Percentiles rank a stretch among this genome's conserved stretches.
phyloP scores from a whole-genome alignment of 1,140 invertebrate genomes.

The Trachelipus rathkii region DNA sequence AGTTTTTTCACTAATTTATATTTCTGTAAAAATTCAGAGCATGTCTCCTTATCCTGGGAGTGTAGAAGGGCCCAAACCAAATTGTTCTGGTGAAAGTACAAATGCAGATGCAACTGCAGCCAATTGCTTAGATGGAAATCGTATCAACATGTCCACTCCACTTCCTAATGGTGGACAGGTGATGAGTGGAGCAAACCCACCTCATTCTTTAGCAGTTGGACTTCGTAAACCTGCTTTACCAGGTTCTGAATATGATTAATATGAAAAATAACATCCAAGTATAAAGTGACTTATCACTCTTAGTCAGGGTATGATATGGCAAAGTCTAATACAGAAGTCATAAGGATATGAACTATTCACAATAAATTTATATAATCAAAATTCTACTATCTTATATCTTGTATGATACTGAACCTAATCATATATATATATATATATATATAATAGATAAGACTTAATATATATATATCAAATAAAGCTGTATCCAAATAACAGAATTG shows the following conservation, averaged over 20 bases:
- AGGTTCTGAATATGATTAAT: slow-evolving; percentile 69
- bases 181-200: neutral
- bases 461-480: no score
- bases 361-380: no score
- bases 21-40: neutral
- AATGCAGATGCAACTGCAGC: neutral
- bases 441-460: no score
- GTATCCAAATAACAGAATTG: no score
- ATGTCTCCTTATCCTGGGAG: neutral
- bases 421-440: no score
- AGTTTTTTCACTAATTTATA: no score
- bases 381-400: no score
- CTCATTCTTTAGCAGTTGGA: neutral
- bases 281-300: slow-evolving; percentile 74
- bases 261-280: slow-evolving; percentile 63
- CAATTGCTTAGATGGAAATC: neutral
- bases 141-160: neutral
- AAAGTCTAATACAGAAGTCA: slow-evolving; percentile 62
- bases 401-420: no score
- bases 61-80: neutral
- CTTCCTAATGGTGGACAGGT: neutral
- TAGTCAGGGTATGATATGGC: slow-evolving; percentile 80
- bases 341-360: no score
- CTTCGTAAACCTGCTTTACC: slow-evolving; percentile 61
- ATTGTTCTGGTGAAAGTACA: slow-evolving; percentile 1